Percentiles rank a stretch among this genome's conserved stretches.
Evolutionary conservation across 1,140 invertebrate species (phyloP).

Genomic region (Eumaeus atala): DNA sequence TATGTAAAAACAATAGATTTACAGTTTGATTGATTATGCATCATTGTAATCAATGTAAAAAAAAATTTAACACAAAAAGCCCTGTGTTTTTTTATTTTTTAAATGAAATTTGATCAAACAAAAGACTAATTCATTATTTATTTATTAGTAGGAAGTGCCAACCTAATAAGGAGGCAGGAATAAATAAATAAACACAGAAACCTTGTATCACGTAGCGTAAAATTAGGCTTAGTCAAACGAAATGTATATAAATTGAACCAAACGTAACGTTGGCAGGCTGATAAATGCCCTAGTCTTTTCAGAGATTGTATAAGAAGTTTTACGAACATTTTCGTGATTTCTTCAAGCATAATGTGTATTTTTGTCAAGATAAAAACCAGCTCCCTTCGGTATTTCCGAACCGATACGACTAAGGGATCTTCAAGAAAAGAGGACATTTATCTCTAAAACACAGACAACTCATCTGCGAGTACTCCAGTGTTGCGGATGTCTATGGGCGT

Average conservation of each 20-base stretch:
- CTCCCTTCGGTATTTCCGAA: not conserved
- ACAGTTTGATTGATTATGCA: no score
- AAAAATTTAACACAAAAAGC: no score
- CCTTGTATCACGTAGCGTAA: constrained; percentile 1
- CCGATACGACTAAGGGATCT: not conserved
- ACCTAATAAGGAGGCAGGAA: no score
- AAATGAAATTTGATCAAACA: no score
- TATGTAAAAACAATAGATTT: no score
- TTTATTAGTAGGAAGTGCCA: no score
- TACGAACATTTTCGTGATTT: not conserved
- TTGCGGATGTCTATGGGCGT: no score
- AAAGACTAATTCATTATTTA: no score
- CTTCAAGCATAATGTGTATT: not conserved
- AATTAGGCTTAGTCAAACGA: constrained; percentile 4
- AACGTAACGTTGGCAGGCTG: not conserved
- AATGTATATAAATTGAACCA: not conserved
- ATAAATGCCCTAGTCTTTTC: constrained; percentile 4
- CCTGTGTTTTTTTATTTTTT: no score
- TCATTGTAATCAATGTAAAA: no score
- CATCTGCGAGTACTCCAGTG: not conserved
- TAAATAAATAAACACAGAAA: no score
- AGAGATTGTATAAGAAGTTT: not conserved
- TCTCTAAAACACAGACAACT: not conserved
- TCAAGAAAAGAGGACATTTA: not conserved
- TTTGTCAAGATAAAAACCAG: not conserved